phyloP scores from a whole-genome alignment of 2,113 vertebrate species.

The Psophia crepitans region DNA sequence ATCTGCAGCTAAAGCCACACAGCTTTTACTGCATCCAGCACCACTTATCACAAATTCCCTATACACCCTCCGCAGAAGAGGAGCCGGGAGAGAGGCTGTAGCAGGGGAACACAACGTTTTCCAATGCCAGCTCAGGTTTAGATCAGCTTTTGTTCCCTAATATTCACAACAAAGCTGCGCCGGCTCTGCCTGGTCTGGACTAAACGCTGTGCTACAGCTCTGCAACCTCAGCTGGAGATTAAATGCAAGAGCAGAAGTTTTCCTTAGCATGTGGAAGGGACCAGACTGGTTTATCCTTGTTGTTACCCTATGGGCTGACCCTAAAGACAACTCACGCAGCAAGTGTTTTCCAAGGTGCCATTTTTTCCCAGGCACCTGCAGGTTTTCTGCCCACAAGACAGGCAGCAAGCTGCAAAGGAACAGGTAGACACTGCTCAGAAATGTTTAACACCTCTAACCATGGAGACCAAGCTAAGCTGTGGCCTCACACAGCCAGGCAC shows the following conservation, averaged over 20 bases:
- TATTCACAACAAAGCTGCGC: neutral
- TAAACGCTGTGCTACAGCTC: fast-evolving
- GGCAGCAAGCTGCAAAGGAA: neutral
- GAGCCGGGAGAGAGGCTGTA: neutral
- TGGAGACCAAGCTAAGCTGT: neutral
- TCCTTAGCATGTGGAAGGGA: neutral
- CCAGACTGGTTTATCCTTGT: neutral
- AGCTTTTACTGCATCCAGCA: neutral
- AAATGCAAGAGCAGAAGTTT: neutral
- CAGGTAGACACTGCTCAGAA: neutral
- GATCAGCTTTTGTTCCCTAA: neutral
- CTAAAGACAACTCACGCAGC: neutral
- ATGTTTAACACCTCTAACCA: neutral
- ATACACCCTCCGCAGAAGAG: neutral
- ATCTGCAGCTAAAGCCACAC: neutral
- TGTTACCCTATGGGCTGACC: neutral
- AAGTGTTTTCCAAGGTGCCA: neutral
- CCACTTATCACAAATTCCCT: neutral
- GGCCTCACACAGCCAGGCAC: neutral
- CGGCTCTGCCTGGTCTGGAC: neutral
- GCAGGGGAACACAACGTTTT: neutral
- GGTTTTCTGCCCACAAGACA: neutral
- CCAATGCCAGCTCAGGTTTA: fast-evolving
- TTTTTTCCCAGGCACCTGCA: neutral
- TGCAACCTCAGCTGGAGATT: neutral